Conservation (phyloP, 2,888 invertebrate species). For the Synanthedon tipuliformis region DNA sequence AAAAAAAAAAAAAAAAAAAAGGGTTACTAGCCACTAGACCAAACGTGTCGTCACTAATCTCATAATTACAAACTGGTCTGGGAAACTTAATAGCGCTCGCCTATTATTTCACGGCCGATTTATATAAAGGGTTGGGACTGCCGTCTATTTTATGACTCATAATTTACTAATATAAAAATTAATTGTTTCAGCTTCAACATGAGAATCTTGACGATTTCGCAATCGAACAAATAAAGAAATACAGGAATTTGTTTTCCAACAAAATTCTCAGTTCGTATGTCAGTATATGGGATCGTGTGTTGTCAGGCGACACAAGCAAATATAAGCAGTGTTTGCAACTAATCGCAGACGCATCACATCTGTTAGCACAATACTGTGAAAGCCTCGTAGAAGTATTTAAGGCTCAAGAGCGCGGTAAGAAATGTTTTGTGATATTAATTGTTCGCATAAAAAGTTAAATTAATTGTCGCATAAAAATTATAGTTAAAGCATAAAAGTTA, state of each 20-base stretch:
- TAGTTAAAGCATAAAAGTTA: too few species aligned
- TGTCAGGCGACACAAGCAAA: slow-evolving; percentile 5
- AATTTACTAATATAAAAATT: not conserved
- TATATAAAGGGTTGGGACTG: too few species aligned
- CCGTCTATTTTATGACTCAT: too few species aligned
- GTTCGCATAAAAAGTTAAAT: too few species aligned
- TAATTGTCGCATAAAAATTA: too few species aligned
- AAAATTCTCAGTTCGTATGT: not conserved
- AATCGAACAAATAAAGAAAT: slow-evolving; percentile 1
- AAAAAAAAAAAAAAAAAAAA: too few species aligned
- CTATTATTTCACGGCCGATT: too few species aligned
- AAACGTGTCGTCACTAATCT: too few species aligned
- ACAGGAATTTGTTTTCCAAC: slow-evolving; percentile 8
- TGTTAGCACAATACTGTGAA: slow-evolving; percentile 14
- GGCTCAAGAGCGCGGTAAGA: not conserved
- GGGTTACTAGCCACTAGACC: too few species aligned
- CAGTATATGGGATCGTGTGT: not conserved
- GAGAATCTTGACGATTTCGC: slow-evolving; percentile 9
- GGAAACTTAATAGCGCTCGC: too few species aligned
- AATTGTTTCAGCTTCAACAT: not conserved
- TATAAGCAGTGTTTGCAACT: slow-evolving; percentile 22
- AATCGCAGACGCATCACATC: slow-evolving; percentile 23
- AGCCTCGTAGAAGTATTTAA: slow-evolving; percentile 4
- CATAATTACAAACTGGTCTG: too few species aligned
- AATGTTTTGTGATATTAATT: too few species aligned